Percentiles rank a stretch among this genome's conserved stretches.
phyloP scores from a whole-genome alignment of 2,888 invertebrate species.

The Stenolophus ochropezus region DNA sequence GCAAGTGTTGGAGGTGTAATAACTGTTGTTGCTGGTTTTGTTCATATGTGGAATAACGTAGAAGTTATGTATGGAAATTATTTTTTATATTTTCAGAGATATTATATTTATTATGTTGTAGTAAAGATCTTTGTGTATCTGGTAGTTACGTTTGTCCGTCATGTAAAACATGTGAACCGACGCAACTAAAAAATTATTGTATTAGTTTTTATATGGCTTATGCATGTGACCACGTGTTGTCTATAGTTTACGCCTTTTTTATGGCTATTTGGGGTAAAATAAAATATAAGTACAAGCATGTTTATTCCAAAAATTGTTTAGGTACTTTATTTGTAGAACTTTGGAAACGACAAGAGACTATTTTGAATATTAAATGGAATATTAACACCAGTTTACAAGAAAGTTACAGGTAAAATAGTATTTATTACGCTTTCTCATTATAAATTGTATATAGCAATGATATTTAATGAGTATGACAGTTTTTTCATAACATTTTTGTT shows the following conservation, averaged over 20 bases:
- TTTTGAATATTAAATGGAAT: constrained; percentile 68
- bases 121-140: constrained; percentile 66
- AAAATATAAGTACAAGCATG: too few species aligned
- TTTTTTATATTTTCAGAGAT: too few species aligned
- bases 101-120: neutral
- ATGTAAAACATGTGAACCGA: constrained; percentile 75
- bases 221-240: constrained; percentile 68
- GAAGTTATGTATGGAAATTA: constrained; percentile 62
- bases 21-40: constrained; percentile 72
- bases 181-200: constrained; percentile 75
- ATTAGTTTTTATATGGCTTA: constrained; percentile 73
- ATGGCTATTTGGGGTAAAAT: constrained; percentile 70
- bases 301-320: too few species aligned
- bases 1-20: constrained; percentile 73
- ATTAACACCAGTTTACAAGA: constrained; percentile 60
- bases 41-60: constrained; percentile 35
- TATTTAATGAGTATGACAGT: too few species aligned
- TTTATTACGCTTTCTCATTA: too few species aligned
- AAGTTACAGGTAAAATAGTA: constrained; percentile 26
- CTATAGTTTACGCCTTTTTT: constrained; percentile 67
- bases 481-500: too few species aligned
- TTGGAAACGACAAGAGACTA: constrained; percentile 68
- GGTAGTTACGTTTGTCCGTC: constrained; percentile 76
- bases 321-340: constrained; percentile 67
- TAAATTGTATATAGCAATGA: too few species aligned